Evolutionary conservation across 2,797 vertebrate species (phyloP).

Genomic region (Acipenser ruthenus): DNA sequence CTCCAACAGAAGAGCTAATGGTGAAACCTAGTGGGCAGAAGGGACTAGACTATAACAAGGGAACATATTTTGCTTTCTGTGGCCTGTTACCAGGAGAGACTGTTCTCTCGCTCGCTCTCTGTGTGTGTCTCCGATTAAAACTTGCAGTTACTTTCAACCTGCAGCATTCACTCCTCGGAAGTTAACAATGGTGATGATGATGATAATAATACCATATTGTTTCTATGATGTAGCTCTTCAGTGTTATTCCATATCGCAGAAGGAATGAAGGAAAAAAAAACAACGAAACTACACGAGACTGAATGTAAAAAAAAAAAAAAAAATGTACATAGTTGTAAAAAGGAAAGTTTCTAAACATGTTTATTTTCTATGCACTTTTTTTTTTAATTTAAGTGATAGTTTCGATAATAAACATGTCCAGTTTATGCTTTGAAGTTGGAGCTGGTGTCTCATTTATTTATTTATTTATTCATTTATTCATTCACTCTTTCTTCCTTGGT

Average conservation of each 20-base stretch:
- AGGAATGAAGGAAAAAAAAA: slow-evolving; percentile 85
- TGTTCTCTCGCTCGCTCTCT: slow-evolving; percentile 39
- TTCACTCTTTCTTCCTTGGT: too few species aligned
- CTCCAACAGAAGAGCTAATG: too few species aligned
- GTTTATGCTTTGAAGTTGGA: slow-evolving; percentile 65
- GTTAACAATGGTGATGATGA: slow-evolving; percentile 48
- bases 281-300: slow-evolving; percentile 94
- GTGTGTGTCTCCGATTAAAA: slow-evolving; percentile 32
- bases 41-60: too few species aligned
- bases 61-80: slow-evolving; percentile 22
- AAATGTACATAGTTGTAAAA: slow-evolving; percentile 99
- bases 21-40: too few species aligned
- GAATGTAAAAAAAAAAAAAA: slow-evolving; percentile 93
- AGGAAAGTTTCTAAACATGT: slow-evolving; percentile 99
- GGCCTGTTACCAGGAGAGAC: slow-evolving; percentile 39
- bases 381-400: slow-evolving; percentile 98
- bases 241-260: slow-evolving; percentile 81
- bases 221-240: slow-evolving; percentile 61
- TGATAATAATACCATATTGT: slow-evolving; percentile 43
- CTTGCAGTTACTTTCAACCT: slow-evolving; percentile 19
- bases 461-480: too few species aligned
- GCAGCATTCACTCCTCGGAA: slow-evolving; percentile 25
- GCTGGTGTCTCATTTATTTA: background rate
- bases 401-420: slow-evolving; percentile 99
- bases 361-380: slow-evolving; percentile 99